phyloP scores from a whole-genome alignment of 2,888 invertebrate genomes.

The Hydroisotoma schaefferi region DNA sequence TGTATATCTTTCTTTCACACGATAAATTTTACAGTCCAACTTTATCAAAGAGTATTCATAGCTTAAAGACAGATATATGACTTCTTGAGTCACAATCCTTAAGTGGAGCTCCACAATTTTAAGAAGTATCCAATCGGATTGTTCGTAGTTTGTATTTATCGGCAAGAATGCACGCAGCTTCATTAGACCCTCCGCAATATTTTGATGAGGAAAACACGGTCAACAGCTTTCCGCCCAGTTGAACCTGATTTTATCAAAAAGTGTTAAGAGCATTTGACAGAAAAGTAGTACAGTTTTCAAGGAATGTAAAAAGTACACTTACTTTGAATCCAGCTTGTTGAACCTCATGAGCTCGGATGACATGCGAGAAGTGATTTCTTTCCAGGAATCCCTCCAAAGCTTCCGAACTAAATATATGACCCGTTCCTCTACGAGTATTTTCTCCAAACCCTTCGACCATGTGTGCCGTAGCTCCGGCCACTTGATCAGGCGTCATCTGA shows the following conservation, averaged over 20 bases:
- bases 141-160: conserved; percentile 64
- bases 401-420: conserved; percentile 65
- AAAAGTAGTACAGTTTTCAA: background rate
- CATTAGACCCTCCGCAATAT: conserved; percentile 70
- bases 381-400: conserved; percentile 67
- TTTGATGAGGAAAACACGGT: conserved; percentile 72
- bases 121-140: conserved; percentile 59
- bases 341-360: conserved; percentile 71
- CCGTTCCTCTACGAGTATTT: conserved; percentile 67
- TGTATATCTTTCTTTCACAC: too few species aligned
- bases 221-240: conserved; percentile 65
- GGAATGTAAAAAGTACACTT: conserved; percentile 51
- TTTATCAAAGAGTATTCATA: too few species aligned
- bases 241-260: conserved; percentile 56
- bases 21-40: too few species aligned
- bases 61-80: too few species aligned
- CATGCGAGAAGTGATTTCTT: conserved; percentile 65
- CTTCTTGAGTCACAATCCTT: conserved; percentile 2
- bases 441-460: conserved; percentile 65
- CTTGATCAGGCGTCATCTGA: conserved; percentile 20
- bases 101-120: background rate
- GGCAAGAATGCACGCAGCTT: conserved; percentile 67
- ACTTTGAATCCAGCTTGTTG: conserved; percentile 59
- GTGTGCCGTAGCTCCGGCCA: conserved; percentile 51
- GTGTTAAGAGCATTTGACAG: background rate